Percentiles rank a stretch among this genome's conserved stretches.
These are phyloP conservation scores for Gryllus bimaculatus DNA, from an alignment of 1,140 invertebrate species.

Conservation along the genomic window DNA sequence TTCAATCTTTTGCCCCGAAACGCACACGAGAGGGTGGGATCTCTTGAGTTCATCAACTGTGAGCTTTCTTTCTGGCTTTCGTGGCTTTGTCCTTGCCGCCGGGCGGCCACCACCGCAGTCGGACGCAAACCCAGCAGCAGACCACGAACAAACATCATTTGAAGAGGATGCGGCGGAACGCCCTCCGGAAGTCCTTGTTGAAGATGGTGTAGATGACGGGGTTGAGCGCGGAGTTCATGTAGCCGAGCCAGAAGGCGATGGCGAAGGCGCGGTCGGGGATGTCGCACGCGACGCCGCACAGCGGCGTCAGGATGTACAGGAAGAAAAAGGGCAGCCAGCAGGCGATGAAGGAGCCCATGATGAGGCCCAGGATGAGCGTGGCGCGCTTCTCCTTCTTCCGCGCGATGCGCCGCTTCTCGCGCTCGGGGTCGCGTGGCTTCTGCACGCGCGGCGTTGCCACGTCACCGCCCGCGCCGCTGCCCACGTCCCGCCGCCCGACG, in stretches of 20 bases:
- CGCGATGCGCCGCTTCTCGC: conserved; percentile 86
- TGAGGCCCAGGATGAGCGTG: conserved; percentile 91
- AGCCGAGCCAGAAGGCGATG: conserved; percentile 97
- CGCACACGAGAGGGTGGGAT: no score
- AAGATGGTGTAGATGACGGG: conserved; percentile 98
- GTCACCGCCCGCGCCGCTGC: conserved; percentile 20
- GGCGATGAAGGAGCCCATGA: conserved; percentile 97
- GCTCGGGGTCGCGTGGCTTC: conserved; percentile 77
- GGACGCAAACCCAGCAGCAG: conserved; percentile 46
- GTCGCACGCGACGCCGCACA: conserved; percentile 57
- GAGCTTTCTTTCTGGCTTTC: not conserved
- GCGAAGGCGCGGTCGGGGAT: conserved; percentile 81
- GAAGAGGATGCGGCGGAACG: conserved; percentile 89
- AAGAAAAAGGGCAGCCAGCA: conserved; percentile 99
- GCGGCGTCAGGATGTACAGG: conserved; percentile 77
- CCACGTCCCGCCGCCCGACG: conserved; percentile 11
- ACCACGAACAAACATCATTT: conserved; percentile 79
- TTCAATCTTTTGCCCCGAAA: no score
- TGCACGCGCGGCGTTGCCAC: conserved; percentile 45
- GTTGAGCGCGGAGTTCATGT: conserved; percentile 97
- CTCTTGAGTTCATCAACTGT: not conserved
- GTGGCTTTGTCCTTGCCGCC: conserved; percentile 12
- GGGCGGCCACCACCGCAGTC: not conserved
- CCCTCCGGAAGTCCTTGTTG: conserved; percentile 95
- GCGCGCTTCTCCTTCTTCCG: conserved; percentile 95